phyloP scores from a whole-genome alignment of 2,797 vertebrate species.

The Acanthurus lineatus region DNA sequence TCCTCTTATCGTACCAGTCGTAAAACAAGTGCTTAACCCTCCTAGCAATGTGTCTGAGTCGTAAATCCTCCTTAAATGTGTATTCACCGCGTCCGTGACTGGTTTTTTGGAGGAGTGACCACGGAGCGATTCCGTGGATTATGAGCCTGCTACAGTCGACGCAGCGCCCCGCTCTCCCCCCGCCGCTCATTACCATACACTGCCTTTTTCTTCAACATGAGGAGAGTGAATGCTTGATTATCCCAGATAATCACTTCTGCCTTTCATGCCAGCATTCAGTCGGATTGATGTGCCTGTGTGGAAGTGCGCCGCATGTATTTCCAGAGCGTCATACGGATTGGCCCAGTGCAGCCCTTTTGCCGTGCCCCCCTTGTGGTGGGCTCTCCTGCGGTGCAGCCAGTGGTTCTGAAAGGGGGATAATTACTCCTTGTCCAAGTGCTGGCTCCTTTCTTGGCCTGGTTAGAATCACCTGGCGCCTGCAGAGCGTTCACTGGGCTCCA shows the following conservation, averaged over 20 bases:
- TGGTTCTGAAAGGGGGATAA: slow-evolving; percentile 79
- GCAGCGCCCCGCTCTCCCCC: background rate
- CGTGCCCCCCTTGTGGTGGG: slow-evolving; percentile 54
- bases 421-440: slow-evolving; percentile 68
- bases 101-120: slow-evolving; percentile 76
- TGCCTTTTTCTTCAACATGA: slow-evolving; percentile 73
- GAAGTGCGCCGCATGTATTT: slow-evolving; percentile 62
- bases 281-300: slow-evolving; percentile 71
- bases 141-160: slow-evolving; percentile 61
- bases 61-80: slow-evolving; percentile 82
- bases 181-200: slow-evolving; percentile 73
- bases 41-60: slow-evolving; percentile 56
- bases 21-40: slow-evolving; percentile 82
- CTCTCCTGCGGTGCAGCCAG: slow-evolving; percentile 69
- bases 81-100: slow-evolving; percentile 48
- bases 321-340: slow-evolving; percentile 42
- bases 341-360: slow-evolving; percentile 30
- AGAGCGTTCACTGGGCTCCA: slow-evolving; percentile 26
- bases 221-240: slow-evolving; percentile 83
- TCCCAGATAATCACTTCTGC: slow-evolving; percentile 80
- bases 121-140: slow-evolving; percentile 70
- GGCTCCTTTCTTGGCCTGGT: slow-evolving; percentile 65
- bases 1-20: slow-evolving; percentile 75
- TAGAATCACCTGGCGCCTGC: slow-evolving; percentile 72
- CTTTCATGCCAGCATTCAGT: slow-evolving; percentile 75